phyloP scores from a whole-genome alignment of 2,113 vertebrate species.

The Passer domesticus region DNA sequence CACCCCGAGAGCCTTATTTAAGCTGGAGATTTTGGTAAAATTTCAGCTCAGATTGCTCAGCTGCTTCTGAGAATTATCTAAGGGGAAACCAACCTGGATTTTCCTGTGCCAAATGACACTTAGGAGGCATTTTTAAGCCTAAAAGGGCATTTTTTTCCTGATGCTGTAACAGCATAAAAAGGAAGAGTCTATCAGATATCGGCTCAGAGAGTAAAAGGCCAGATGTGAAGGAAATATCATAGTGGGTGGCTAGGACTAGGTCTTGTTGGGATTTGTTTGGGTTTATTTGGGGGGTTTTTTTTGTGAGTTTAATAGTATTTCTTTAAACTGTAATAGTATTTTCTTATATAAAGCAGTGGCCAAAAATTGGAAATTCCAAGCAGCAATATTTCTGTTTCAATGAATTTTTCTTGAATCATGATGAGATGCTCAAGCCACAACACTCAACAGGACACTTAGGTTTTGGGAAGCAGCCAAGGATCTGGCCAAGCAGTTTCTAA shows the following conservation, averaged over 20 bases:
- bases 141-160: not conserved
- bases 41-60: slow-evolving; percentile 22
- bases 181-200: not conserved
- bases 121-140: not conserved
- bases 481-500: not conserved
- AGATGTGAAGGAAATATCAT: not conserved
- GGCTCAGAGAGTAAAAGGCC: not conserved
- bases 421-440: not conserved
- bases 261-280: not conserved
- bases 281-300: not conserved
- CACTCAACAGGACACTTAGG: not conserved
- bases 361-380: not conserved
- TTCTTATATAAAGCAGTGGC: not conserved
- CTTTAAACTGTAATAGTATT: not conserved
- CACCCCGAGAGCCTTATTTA: not conserved
- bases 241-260: not conserved
- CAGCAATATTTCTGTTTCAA: not conserved
- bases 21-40: not conserved
- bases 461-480: not conserved
- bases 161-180: not conserved
- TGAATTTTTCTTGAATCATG: not conserved
- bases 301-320: not conserved
- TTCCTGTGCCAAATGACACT: not conserved
- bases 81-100: not conserved
- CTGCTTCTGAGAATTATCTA: not conserved